Percentiles rank a stretch among this genome's conserved stretches.
phyloP scores from a whole-genome alignment of 92 coral and sea anemone genomes.

The Epizoanthus ramosus region DNA sequence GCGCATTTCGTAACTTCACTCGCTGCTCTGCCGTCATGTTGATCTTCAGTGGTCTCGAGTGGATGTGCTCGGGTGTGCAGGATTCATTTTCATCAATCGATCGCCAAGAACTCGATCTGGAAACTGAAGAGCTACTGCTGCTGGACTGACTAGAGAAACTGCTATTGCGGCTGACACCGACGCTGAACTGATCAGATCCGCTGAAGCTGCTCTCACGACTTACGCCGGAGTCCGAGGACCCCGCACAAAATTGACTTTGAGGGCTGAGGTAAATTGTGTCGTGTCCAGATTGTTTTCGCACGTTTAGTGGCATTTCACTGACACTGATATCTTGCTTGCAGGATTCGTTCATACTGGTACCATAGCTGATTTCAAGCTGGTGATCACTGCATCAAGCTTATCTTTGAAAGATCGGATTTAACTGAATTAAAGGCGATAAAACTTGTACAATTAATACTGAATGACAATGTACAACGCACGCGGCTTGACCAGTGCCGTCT shows the following conservation, averaged over 20 bases:
- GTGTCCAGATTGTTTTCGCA: slow-evolving; percentile 10
- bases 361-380: not conserved
- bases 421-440: not conserved
- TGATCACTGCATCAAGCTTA: not conserved
- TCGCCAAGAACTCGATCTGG: slow-evolving; percentile 62
- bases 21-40: slow-evolving; percentile 49
- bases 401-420: not conserved
- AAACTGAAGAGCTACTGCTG: slow-evolving; percentile 45
- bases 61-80: not conserved
- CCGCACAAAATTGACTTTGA: not conserved
- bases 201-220: slow-evolving; percentile 79
- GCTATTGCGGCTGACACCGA: slow-evolving; percentile 81
- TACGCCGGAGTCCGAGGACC: slow-evolving; percentile 40
- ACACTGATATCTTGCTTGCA: not conserved
- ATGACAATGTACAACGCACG: not conserved
- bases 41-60: slow-evolving; percentile 9
- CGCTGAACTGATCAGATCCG: slow-evolving; percentile 60
- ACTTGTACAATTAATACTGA: not conserved
- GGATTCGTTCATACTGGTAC: slow-evolving; percentile 7
- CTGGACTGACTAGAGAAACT: slow-evolving; percentile 85
- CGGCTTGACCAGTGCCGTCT: not conserved
- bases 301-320: not conserved
- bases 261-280: slow-evolving; percentile 5
- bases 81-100: slow-evolving; percentile 47
- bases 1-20: slow-evolving; percentile 47